These are phyloP conservation scores for Protophormia terraenovae DNA, from an alignment of 2,888 invertebrate genomes.

Conservation along the genomic window DNA sequence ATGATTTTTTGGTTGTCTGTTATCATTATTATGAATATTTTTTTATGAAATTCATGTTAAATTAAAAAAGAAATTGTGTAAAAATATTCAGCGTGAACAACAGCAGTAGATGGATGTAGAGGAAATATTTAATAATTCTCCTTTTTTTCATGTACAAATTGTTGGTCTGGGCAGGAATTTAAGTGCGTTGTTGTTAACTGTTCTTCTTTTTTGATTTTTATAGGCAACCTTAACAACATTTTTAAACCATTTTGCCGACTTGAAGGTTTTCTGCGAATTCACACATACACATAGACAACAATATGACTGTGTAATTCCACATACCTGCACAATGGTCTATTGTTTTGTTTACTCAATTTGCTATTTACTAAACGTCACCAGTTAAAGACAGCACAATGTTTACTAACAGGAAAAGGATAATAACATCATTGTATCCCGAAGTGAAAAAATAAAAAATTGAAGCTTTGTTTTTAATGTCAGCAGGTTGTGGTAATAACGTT, in stretches of 20 bases:
- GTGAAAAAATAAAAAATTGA: background rate
- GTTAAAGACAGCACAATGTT: background rate
- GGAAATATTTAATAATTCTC: conserved; percentile 24
- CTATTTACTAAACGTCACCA: background rate
- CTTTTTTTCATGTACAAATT: conserved; percentile 13
- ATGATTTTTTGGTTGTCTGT: conserved; percentile 50
- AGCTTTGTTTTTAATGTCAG: conserved; percentile 39
- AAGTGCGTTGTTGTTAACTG: conserved; percentile 12
- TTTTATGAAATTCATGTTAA: conserved; percentile 66
- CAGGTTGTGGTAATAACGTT: conserved; percentile 35
- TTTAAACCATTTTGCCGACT: conserved; percentile 74
- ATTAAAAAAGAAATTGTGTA: background rate
- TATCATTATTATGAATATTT: conserved; percentile 76
- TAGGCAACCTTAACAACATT: conserved; percentile 74
- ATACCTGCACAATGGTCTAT: conserved; percentile 6
- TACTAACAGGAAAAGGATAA: background rate
- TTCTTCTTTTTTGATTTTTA: conserved; percentile 35
- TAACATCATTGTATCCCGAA: conserved; percentile 1
- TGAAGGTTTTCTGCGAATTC: conserved; percentile 9
- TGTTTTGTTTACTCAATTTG: conserved; percentile 12
- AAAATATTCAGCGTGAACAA: background rate
- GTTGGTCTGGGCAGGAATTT: conserved; percentile 25
- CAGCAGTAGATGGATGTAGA: background rate
- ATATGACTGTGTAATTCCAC: background rate
- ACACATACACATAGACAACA: background rate